phyloP scores from a whole-genome alignment of 2,888 invertebrate genomes.

The Frankliniella fusca region DNA sequence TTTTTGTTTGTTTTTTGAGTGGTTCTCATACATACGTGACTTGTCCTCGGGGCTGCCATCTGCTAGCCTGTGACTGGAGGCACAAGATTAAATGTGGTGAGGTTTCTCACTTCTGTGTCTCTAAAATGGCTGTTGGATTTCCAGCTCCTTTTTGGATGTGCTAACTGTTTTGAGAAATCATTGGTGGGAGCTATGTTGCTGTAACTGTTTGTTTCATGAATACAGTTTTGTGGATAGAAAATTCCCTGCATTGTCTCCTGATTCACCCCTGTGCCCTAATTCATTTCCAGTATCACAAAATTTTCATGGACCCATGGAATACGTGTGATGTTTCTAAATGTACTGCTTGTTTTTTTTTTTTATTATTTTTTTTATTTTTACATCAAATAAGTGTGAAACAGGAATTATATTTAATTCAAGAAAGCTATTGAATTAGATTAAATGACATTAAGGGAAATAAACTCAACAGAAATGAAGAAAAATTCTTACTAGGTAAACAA shows the following conservation, averaged over 20 bases:
- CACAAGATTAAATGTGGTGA: neutral
- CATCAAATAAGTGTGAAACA: too few species aligned
- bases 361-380: too few species aligned
- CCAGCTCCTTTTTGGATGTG: neutral
- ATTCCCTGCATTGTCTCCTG: neutral
- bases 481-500: neutral
- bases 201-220: conserved; percentile 23
- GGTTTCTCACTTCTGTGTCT: conserved; percentile 3
- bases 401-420: neutral
- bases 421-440: neutral
- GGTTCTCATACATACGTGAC: neutral
- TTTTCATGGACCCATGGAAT: neutral
- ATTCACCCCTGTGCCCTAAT: neutral
- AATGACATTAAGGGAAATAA: neutral
- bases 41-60: neutral
- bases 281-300: neutral
- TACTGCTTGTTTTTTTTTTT: too few species aligned
- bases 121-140: neutral
- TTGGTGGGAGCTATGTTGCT: conserved; percentile 19
- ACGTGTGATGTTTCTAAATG: too few species aligned
- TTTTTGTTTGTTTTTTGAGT: neutral
- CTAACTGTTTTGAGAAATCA: neutral
- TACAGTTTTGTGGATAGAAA: conserved; percentile 15
- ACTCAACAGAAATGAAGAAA: too few species aligned
- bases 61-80: neutral